Base-by-base conservation (phyloP, 2,113 vertebrate genomes). In the Tricholaema leucomelas region DNA sequence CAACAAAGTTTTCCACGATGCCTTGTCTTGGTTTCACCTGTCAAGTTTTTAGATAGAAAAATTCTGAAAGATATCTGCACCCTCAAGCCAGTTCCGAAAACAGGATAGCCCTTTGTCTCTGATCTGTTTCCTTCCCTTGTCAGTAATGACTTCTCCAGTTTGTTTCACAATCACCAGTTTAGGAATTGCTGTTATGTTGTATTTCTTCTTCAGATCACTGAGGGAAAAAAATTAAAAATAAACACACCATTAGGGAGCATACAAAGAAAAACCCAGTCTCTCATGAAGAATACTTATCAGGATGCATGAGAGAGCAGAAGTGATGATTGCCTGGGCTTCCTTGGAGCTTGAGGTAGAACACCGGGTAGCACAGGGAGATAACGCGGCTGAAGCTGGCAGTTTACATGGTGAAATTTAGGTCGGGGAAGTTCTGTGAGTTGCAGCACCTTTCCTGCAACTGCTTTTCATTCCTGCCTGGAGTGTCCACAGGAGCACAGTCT, bases 161-260 rank as follows among this genome's bases (percentile, higher is more conserved):
- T 98, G 98, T 93, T 99, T 99, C 97, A 99, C 98, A n/a, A 99
- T 98, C 97, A 99, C 98, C 76, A 99, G 98, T 91, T 98, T 99
- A 93, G 99, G 99, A 75, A 98, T 97, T 27, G 98, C 98, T 4
- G 98, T 99, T 96, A 99, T 98, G 94, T 97, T 98, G 97, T 98
- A 99, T 88, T 97, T 98, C 96, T 98, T 98, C 97, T 98, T 99
- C 95, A 99, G 90, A 76, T 99, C 98, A 60, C 99, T 99, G 96
- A 15, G 14, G 82, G n/a, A 75, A 94, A 79, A 40, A 93, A 90
- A 60, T 23, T 16, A 52, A 88, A 78, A 72, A 38, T 5, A 44
- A 8, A 42, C 24, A 74, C 12, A 81, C 1, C 10, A 36, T 97
- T 94, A 95, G 79, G 63, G 27, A 92, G n/a, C 30, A 54, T 21